Evolutionary conservation across 2,797 vertebrate genomes (phyloP), one percentile per base, ranked within the genome.

Genomic region (Prionace glauca): DNA sequence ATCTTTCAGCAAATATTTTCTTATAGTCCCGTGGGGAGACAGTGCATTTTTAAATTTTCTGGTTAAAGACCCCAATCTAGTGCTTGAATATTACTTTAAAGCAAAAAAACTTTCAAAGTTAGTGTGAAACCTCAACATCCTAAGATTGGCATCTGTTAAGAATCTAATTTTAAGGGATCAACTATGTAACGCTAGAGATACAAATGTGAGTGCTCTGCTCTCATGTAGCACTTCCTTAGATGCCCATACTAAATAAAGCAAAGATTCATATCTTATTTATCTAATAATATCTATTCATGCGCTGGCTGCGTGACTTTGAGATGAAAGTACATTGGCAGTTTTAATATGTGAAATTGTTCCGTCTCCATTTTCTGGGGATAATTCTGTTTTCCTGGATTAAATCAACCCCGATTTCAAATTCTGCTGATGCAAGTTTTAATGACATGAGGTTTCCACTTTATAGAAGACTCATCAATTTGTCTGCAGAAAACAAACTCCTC

Each of bases 71-170:
- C 32, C 88, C 88, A 91, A 65, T 65, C n/a, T n/a, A 65, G 32
- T 56, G 65, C 65, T 29, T 91, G 88, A 65, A 91, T 65, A 62
- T 65, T 36, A 60, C 36, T 91, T 36, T 36, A n/a, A 60, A 65
- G 20, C 86, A 65, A 65, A 91, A 62, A 91, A 26, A 0, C 18
- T 65, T 65, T 65, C 60, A 91, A 91, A 91, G 32, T 36, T 91
- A 36, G 12, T 65, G 88, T n/a, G 88, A 91, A 91, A 32, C 88
- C 29, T 62, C 56, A 62, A n/a, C 12, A 8, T 16, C 62, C n/a
- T 91, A 36, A 62, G 60, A 36, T 91, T 91, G 88, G 88, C 18
- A 65, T 65, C 60, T 20, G 88, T 91, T 91, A 91, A 91, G n/a
- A 91, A n/a, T 36, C 60, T 65, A 16, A n/a, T 90, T 67, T 91